phyloP scores from a whole-genome alignment of 1,140 invertebrate species.

The Ostrea edulis region DNA sequence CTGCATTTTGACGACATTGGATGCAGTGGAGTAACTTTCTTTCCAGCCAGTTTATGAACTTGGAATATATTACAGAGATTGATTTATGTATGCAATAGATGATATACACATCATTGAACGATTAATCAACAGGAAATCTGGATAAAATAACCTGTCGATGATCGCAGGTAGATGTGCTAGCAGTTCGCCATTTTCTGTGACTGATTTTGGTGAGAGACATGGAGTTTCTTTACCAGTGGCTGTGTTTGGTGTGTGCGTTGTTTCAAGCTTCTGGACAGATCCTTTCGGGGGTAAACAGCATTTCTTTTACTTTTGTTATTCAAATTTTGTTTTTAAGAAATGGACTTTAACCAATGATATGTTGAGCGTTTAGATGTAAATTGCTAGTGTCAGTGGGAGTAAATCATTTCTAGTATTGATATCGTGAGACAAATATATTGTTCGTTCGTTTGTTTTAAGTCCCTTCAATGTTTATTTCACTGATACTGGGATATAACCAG shows the following conservation, averaged over 20 bases:
- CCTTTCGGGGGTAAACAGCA: not conserved
- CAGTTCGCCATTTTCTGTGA: not conserved
- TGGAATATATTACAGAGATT: constrained; percentile 14
- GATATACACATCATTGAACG: not conserved
- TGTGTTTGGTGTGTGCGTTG: not conserved
- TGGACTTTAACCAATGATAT: not conserved
- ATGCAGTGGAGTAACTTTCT: not conserved
- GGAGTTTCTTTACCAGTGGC: not conserved
- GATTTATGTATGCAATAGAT: constrained; percentile 7
- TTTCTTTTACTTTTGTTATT: not conserved
- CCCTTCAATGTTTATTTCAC: too few relatives aligned
- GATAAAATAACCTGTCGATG: not conserved
- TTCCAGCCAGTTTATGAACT: not conserved
- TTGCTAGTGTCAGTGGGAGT: not conserved
- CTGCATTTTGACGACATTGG: not conserved
- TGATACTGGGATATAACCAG: too few relatives aligned
- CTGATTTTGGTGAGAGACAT: not conserved
- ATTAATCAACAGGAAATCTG: constrained; percentile 16
- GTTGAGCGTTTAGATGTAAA: not conserved
- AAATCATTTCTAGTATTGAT: too few relatives aligned
- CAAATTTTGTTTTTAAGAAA: not conserved
- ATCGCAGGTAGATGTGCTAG: not conserved
- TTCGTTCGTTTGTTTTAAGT: too few relatives aligned
- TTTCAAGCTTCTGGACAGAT: not conserved
- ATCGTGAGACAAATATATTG: too few relatives aligned